These are phyloP conservation scores for Glyphotaelius pellucidus DNA, from an alignment of 2,888 invertebrate species.

Conservation along the genomic window DNA sequence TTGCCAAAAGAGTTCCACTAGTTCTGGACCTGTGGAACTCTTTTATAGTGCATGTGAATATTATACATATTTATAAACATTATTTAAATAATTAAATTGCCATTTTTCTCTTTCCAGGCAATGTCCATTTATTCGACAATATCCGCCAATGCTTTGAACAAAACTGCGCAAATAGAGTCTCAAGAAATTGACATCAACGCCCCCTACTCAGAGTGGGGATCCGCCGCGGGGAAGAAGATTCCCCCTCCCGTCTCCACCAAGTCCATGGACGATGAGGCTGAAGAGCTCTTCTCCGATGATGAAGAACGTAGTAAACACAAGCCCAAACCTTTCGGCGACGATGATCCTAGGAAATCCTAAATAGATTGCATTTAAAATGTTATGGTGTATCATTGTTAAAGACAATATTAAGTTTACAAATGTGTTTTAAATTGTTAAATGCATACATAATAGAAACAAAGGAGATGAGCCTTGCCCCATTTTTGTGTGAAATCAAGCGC, in stretches of 20 bases:
- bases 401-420: conserved; percentile 14
- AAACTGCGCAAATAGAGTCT: background rate
- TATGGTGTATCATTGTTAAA: conserved; percentile 19
- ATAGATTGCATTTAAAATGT: conserved; percentile 17
- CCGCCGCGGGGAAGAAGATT: conserved; percentile 67
- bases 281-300: conserved; percentile 77
- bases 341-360: conserved; percentile 39
- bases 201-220: conserved; percentile 29
- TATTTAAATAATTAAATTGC: background rate
- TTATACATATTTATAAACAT: no score
- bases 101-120: conserved; percentile 73
- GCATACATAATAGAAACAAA: no score
- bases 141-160: conserved; percentile 68
- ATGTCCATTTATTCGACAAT: conserved; percentile 81
- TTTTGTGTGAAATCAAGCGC: no score
- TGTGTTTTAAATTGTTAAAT: background rate
- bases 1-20: no score
- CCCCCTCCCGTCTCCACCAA: conserved; percentile 69
- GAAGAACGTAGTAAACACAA: conserved; percentile 73
- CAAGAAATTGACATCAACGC: conserved; percentile 16
- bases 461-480: no score
- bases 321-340: conserved; percentile 27
- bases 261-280: conserved; percentile 71
- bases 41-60: no score
- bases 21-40: no score